A percentile compares a stretch with the other conserved stretches of the same genome.
Evolutionary conservation across 1,140 invertebrate species (phyloP).

Genomic region (Palaemon carinicauda): DNA sequence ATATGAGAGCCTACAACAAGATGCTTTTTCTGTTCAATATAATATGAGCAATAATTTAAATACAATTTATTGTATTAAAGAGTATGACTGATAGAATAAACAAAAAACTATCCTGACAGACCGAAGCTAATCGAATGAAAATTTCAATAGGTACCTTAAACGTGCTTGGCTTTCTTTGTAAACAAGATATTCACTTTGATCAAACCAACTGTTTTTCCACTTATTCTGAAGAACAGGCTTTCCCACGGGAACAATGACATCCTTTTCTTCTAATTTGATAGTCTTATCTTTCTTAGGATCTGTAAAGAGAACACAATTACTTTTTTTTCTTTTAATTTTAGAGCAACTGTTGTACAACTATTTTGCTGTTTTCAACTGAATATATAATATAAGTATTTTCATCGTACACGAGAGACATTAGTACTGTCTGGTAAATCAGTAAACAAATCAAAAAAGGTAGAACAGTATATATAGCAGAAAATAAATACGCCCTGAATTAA

Average conservation of each 20-base stretch:
- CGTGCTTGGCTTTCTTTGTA: constrained; percentile 66
- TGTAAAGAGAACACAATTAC: constrained; percentile 54
- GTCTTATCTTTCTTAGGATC: constrained; percentile 63
- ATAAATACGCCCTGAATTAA: too few relatives aligned
- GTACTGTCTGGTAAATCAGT: too few relatives aligned
- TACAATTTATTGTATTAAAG: too few relatives aligned
- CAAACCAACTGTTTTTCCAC: constrained; percentile 62
- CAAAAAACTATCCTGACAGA: neutral
- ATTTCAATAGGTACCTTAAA: constrained; percentile 64
- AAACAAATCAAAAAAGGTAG: neutral
- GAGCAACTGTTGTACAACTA: too few relatives aligned
- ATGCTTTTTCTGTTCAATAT: too few relatives aligned
- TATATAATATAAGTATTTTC: too few relatives aligned
- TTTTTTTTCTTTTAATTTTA: too few relatives aligned
- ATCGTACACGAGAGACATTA: too few relatives aligned
- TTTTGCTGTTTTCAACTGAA: too few relatives aligned
- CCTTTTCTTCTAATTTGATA: constrained; percentile 63
- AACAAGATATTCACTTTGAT: constrained; percentile 67
- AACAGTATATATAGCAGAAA: too few relatives aligned
- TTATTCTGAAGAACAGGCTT: constrained; percentile 61
- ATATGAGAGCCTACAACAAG: too few relatives aligned
- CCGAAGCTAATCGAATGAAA: constrained; percentile 17
- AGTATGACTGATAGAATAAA: neutral
- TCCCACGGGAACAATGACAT: constrained; percentile 65
- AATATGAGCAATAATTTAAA: too few relatives aligned